phyloP scores from a whole-genome alignment of 2,797 vertebrate species.

The Catostomus latipinnis region DNA sequence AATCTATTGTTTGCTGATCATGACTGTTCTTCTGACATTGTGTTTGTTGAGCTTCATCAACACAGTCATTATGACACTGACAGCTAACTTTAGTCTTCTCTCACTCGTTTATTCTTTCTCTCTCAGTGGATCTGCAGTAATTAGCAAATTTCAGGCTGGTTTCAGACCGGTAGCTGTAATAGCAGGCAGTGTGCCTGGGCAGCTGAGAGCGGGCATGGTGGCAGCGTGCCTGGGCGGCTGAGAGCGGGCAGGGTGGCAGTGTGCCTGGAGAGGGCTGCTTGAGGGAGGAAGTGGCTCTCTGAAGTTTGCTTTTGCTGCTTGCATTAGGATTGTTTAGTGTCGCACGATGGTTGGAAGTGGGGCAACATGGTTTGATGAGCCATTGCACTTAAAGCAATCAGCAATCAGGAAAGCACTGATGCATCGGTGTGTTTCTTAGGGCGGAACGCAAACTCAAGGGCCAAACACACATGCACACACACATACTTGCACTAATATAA shows the following conservation, averaged over 20 bases:
- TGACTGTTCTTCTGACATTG: background rate
- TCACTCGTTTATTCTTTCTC: background rate
- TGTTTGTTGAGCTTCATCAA: conserved; percentile 8
- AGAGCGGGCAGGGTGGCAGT: conserved; percentile 7
- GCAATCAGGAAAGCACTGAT: conserved; percentile 30
- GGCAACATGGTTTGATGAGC: conserved; percentile 57
- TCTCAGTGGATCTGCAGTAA: conserved; percentile 18
- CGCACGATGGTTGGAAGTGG: conserved; percentile 59
- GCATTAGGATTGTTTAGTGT: conserved; percentile 55
- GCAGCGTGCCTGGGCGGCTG: conserved; percentile 8
- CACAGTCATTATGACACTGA: conserved; percentile 2
- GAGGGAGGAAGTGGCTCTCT: conserved; percentile 60
- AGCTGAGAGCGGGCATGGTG: conserved; percentile 5
- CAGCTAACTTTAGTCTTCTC: conserved; percentile 2
- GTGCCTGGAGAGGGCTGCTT: conserved; percentile 20
- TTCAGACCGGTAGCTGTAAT: conserved; percentile 19
- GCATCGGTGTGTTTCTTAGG: conserved; percentile 12
- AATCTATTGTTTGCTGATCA: conserved; percentile 17
- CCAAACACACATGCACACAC: conserved; percentile 17
- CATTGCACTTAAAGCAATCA: conserved; percentile 45
- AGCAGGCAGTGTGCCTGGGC: conserved; percentile 23
- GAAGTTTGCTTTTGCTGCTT: conserved; percentile 54
- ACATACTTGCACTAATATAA: conserved; percentile 1
- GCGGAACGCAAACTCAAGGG: conserved; percentile 1
- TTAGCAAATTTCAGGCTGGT: conserved; percentile 33